Conservation (phyloP, 2,797 vertebrate species). For the Merluccius polli region DNA sequence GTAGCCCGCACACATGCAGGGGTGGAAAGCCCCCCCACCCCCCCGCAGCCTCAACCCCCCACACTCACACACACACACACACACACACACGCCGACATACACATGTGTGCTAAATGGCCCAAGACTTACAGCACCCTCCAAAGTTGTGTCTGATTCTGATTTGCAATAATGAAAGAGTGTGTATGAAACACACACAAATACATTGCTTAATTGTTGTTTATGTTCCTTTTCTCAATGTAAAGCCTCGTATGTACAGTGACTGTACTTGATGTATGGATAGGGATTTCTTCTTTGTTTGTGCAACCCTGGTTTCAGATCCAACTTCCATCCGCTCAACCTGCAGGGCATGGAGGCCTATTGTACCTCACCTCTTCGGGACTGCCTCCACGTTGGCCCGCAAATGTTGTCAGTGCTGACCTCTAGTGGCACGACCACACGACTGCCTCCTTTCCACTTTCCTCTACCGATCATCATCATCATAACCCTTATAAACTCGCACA, state of each 20-base stretch:
- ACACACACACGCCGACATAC: not conserved
- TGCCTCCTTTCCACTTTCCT: slow-evolving; percentile 6
- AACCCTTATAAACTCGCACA: not conserved
- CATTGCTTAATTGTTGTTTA: not conserved
- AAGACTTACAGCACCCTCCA: not conserved
- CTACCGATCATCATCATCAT: too few relatives aligned
- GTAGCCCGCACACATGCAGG: slow-evolving; percentile 13
- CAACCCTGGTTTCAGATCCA: not conserved
- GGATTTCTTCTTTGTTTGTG: not conserved
- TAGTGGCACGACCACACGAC: slow-evolving; percentile 18
- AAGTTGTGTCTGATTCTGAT: not conserved
- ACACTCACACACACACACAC: slow-evolving; percentile 4
- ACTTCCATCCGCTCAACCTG: not conserved
- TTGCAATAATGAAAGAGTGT: not conserved
- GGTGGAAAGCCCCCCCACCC: not conserved
- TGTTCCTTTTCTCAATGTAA: not conserved
- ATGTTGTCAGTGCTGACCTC: slow-evolving; percentile 35
- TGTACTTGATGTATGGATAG: not conserved
- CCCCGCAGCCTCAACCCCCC: not conserved
- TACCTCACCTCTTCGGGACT: not conserved
- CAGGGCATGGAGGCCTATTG: not conserved
- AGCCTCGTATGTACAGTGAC: not conserved
- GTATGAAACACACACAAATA: not conserved
- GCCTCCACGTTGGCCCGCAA: not conserved
- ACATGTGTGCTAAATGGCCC: not conserved